Evolutionary conservation across 2,113 vertebrate genomes (phyloP).

Genomic region (Cavia aperea): DNA sequence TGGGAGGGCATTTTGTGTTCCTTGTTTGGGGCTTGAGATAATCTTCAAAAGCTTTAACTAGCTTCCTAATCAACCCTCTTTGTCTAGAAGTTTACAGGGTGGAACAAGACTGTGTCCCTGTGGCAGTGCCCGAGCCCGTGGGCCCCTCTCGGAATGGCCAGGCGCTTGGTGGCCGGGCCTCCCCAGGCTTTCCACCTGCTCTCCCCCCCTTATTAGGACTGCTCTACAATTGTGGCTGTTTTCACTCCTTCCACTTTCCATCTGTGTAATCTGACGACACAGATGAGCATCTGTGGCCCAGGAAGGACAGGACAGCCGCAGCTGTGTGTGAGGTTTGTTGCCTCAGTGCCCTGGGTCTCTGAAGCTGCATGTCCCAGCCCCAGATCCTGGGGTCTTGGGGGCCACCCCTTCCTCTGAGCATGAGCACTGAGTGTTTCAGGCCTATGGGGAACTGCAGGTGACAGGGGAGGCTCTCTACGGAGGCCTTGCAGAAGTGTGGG

Average conservation of each 20-base stretch:
- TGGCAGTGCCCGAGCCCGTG: background rate
- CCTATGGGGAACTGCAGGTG: background rate
- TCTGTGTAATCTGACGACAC: background rate
- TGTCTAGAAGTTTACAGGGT: constrained; percentile 68
- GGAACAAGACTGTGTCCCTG: constrained; percentile 55
- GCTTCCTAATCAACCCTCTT: constrained; percentile 69
- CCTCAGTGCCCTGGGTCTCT: background rate
- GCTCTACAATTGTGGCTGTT: too few relatives aligned
- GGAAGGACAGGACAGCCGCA: too few relatives aligned
- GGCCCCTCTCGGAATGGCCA: background rate
- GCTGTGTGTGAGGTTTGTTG: background rate
- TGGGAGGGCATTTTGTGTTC: constrained; percentile 52
- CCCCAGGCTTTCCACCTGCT: background rate
- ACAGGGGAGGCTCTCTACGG: background rate
- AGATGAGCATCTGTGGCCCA: background rate
- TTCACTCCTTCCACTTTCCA: background rate
- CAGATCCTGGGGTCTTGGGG: background rate
- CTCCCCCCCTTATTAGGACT: background rate
- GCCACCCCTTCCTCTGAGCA: rapidly evolving
- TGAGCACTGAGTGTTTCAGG: background rate
- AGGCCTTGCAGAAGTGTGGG: background rate
- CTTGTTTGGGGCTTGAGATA: constrained; percentile 68
- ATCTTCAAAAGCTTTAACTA: constrained; percentile 76
- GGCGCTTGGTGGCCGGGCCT: too few relatives aligned
- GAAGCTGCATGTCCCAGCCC: background rate